Conservation (phyloP, 2,797 vertebrate species). For the Macropus fuliginosus region DNA sequence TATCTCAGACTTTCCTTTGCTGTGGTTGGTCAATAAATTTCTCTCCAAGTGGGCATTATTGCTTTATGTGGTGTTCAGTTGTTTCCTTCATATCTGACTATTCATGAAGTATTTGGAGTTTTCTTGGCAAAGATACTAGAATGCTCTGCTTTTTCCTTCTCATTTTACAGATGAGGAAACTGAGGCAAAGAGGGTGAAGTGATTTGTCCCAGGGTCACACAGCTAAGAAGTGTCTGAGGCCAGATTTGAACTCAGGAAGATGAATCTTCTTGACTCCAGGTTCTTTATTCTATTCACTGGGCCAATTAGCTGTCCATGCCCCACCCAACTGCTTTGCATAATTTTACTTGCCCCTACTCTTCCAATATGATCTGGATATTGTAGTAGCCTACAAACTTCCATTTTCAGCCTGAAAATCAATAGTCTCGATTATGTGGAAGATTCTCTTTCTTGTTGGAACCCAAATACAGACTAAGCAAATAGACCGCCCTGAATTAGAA, state of each 20-base stretch:
- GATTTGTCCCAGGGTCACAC: not conserved
- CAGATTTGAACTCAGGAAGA: not conserved
- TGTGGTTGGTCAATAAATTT: not conserved
- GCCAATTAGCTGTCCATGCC: not conserved
- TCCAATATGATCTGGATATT: conserved; percentile 30
- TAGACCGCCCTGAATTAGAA: not conserved
- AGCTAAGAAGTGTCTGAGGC: not conserved
- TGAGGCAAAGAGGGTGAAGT: not conserved
- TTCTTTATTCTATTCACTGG: not conserved
- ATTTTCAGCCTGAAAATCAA: not conserved
- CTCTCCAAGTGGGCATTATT: not conserved
- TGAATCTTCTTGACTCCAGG: not conserved
- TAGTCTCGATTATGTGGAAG: not conserved
- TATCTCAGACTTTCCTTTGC: conserved; percentile 13
- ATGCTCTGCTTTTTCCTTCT: not conserved
- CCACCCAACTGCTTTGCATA: not conserved
- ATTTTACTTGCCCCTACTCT: not conserved
- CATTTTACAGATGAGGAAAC: not conserved
- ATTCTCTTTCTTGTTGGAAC: conserved; percentile 6
- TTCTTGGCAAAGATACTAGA: not conserved
- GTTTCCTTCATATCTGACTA: not conserved
- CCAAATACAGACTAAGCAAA: not conserved
- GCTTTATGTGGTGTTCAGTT: not conserved
- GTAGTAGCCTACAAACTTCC: conserved; percentile 11
- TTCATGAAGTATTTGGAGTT: not conserved